Conservation (phyloP, 2,113 vertebrate species). For the Emydocephalus ijimae region DNA sequence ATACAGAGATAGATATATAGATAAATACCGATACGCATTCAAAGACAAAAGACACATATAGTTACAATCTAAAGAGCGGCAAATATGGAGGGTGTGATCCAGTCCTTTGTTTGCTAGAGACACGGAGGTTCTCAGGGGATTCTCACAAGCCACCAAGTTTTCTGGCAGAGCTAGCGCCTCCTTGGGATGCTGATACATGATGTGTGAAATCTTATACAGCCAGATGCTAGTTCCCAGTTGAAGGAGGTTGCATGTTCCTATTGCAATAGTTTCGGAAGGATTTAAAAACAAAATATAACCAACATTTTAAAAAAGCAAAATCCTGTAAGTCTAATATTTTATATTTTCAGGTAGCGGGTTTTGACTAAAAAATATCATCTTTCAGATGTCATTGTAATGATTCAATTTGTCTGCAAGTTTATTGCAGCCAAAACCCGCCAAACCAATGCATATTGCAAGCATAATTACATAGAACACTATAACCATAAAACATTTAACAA, state of each 20-base stretch:
- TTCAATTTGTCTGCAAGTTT: not conserved
- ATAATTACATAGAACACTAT: too few species aligned
- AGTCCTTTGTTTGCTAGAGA: slow-evolving; percentile 65
- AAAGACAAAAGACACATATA: not conserved
- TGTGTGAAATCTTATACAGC: slow-evolving; percentile 70
- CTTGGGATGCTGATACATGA: slow-evolving; percentile 72
- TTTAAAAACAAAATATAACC: not conserved
- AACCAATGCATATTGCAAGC: not conserved
- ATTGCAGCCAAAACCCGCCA: not conserved
- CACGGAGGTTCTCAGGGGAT: slow-evolving; percentile 63
- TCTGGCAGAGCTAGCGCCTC: slow-evolving; percentile 65
- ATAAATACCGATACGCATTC: not conserved
- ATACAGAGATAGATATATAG: not conserved
- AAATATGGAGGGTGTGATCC: slow-evolving; percentile 57
- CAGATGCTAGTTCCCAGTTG: slow-evolving; percentile 62
- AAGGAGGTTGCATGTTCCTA: slow-evolving; percentile 52
- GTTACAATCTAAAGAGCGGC: not conserved
- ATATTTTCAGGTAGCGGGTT: not conserved
- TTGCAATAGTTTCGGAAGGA: slow-evolving; percentile 2
- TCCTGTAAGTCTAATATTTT: not conserved
- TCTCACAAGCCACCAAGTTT: slow-evolving; percentile 69
- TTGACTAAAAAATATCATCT: not conserved
- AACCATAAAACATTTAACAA: too few species aligned
- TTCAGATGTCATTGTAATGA: not conserved
- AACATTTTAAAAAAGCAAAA: not conserved